Conservation (phyloP, 1,140 invertebrate species). For the Capitella teleta region DNA sequence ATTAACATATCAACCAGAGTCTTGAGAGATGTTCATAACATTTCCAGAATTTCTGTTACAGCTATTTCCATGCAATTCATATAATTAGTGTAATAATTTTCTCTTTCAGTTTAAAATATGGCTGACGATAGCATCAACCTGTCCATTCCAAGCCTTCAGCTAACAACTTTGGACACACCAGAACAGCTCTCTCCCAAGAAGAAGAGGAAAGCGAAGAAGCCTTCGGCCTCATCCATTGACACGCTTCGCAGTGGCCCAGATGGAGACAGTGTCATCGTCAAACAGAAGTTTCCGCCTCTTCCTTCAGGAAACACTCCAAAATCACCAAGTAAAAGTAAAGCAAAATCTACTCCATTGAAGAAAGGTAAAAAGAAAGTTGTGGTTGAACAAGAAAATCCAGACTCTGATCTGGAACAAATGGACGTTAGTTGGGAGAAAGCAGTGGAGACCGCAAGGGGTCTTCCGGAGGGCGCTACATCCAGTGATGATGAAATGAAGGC, state of each 20-base stretch:
- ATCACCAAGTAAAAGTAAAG: background rate
- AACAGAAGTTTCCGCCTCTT: too few species aligned
- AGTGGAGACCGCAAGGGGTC: conserved; percentile 28
- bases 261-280: background rate
- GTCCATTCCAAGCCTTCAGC: too few species aligned
- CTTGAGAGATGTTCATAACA: too few species aligned
- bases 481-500: conserved; percentile 19
- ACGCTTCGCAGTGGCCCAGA: background rate
- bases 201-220: conserved; percentile 4
- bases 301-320: background rate
- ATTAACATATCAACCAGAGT: too few species aligned
- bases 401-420: conserved; percentile 23
- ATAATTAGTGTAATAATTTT: too few species aligned
- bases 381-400: conserved; percentile 23
- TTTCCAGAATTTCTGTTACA: too few species aligned
- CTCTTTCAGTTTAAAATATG: too few species aligned
- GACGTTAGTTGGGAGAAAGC: conserved; percentile 32
- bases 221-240: conserved; percentile 14
- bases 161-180: too few species aligned
- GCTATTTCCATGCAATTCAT: too few species aligned
- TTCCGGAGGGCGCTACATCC: conserved; percentile 31
- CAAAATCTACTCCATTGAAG: conserved; percentile 8
- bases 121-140: too few species aligned
- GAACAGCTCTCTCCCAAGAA: conserved; percentile 6
- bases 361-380: conserved; percentile 23